Conservation (phyloP, 2,888 invertebrate species). For the Ormyrus nitidulus region DNA sequence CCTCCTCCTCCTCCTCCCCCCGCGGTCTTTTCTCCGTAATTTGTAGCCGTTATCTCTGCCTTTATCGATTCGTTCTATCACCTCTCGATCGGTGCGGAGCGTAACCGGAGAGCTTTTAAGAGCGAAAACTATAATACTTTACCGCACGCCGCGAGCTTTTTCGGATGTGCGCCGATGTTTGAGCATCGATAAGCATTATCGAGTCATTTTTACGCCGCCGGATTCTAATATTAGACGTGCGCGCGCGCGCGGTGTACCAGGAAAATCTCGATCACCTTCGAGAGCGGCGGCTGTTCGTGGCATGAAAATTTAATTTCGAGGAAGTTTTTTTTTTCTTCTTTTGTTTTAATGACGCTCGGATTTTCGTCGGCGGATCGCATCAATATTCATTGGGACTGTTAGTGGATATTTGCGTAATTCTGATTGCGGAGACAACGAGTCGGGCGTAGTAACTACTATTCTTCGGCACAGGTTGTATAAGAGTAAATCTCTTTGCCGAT, state of each 20-base stretch:
- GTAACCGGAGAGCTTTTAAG: neutral
- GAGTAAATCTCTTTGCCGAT: neutral
- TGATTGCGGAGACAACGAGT: neutral
- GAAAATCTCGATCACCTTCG: conserved; percentile 41
- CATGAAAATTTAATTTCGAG: conserved; percentile 15
- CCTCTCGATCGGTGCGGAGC: neutral
- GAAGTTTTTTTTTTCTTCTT: conserved; percentile 4
- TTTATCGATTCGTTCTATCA: conserved; percentile 10
- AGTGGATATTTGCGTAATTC: neutral
- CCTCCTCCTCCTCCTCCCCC: neutral
- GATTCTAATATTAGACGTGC: neutral
- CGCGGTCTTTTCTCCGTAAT: neutral
- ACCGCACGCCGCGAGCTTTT: neutral
- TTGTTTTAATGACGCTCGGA: neutral
- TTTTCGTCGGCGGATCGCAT: neutral
- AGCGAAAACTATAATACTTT: neutral
- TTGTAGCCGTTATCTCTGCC: neutral
- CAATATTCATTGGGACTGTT: conserved; percentile 30
- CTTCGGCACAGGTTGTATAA: neutral
- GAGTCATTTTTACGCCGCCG: too few relatives aligned
- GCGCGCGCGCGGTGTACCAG: conserved; percentile 1
- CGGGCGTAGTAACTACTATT: neutral
- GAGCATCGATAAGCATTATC: neutral
- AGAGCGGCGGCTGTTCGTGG: neutral
- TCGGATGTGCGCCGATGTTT: neutral